These are phyloP conservation scores for Perizoma affinitatum DNA, from an alignment of 2,888 invertebrate species.

Conservation along the genomic window DNA sequence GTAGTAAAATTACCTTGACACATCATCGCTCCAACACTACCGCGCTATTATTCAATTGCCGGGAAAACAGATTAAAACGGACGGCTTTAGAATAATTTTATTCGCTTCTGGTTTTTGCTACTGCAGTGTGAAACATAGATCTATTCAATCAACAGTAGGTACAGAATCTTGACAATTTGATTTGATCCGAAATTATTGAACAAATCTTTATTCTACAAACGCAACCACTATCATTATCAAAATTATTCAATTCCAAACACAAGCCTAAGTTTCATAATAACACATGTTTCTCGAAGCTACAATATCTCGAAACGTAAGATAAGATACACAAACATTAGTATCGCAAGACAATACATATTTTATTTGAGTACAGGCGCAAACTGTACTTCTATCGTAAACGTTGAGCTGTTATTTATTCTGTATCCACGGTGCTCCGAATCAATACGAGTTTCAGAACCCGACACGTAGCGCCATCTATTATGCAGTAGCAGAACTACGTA, in stretches of 20 bases:
- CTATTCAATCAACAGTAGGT: too few relatives aligned
- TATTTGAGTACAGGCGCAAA: conserved; percentile 58
- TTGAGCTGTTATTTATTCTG: conserved; percentile 19
- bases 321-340: conserved; percentile 57
- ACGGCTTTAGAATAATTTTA: conserved; percentile 39
- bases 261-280: conserved; percentile 29
- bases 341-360: conserved; percentile 66
- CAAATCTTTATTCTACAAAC: background rate
- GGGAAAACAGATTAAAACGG: conserved; percentile 68
- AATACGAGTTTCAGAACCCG: conserved; percentile 22
- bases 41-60: conserved; percentile 78
- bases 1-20: conserved; percentile 66
- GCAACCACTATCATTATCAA: conserved; percentile 12
- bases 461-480: conserved; percentile 41
- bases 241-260: conserved; percentile 17
- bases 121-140: conserved; percentile 1
- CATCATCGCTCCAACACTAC: conserved; percentile 50
- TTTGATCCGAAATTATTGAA: background rate
- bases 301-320: conserved; percentile 53
- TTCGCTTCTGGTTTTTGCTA: conserved; percentile 10
- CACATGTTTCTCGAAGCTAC: conserved; percentile 35
- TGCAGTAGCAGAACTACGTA: conserved; percentile 35
- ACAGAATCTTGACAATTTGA: background rate
- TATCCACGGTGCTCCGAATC: conserved; percentile 12
- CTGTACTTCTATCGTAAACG: conserved; percentile 42